Base-by-base conservation (phyloP, 1,140 invertebrate genomes). In the Neelides sp. region DNA sequence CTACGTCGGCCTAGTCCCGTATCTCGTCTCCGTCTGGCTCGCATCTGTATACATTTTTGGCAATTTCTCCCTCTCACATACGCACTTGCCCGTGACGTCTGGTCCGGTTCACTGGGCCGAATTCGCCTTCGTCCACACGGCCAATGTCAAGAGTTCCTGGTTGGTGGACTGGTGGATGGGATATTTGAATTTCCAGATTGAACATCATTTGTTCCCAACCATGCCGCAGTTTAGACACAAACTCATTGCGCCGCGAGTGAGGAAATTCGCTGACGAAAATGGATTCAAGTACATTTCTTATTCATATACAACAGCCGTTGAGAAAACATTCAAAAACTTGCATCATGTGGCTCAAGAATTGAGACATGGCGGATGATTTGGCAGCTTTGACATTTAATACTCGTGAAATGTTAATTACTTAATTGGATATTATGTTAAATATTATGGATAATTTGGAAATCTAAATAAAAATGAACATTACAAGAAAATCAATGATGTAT, bases 31-130 rank as follows among this genome's bases (percentile, higher is more conserved):
- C 30, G 52, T 57, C 10, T 61, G 59, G 59, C 30, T 61, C n/a
- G 59, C 46, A 4, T 52, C 52, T 17, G 48, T 56, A 4, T 61
- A 58, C 48, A 58, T 58, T 30, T 58, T 58, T 48, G 56, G 56
- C 27, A 58, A 58, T 39, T 58, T 58, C 35, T 50, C 51, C 10
- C 27, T 58, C 10, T 58, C 56, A 7, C 56, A 58, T 32, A 58
- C 56, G 12, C 56, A 58, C 37, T 23, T 58, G 20, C 56, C 56
- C 0, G 48, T 58, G 20, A 58, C 56, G 3, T 12, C 34, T 2
- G 49, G 41, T 2, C 44, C 42, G 0, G 24, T 48, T 3, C 56
- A 58, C 35, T 58, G 56, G 56, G 52, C 54, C 7, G 56, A 58
- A 27, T 58, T 54, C 17, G 48, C 56, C 1, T 40, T 58, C 1